Base-by-base conservation (phyloP, 2,113 vertebrate genomes). In the Oplegnathus fasciatus region DNA sequence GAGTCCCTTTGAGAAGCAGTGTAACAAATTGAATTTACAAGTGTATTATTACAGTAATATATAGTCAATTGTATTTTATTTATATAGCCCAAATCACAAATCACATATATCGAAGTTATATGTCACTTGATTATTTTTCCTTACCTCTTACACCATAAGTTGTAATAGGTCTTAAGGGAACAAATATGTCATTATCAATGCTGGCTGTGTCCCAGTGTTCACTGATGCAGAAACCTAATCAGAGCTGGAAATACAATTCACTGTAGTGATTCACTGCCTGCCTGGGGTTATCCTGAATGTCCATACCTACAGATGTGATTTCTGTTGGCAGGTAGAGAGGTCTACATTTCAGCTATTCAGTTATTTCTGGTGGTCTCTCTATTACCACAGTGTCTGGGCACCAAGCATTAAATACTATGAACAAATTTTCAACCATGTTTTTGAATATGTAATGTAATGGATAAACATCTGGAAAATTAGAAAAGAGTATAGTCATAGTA, bases 261-360 rank as follows among this genome's bases (percentile, higher is more conserved):
- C 66, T 68, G 58, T 75, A 55, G 34, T 69, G 66, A 85, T 54
- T 74, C 81, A 83, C 61, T 15, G 69, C 6, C 28, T 37, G 28
- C 79, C 68, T 2, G 11, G 3, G 75, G 61, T 37, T 10, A 22
- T 55, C 18, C 40, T 48, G 22, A 20, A n/a, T 3, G 6, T 61
- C 26, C 24, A 17, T n/a, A 48, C 66, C 40, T 52, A 44, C 61
- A 80, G 61, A 78, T 60, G 67, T 34, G 67, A 83, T 83, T 9
- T 30, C 10, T 72, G 65, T 14, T 66, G 75, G 65, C 78, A 75
- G 70, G n/a, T 44, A 60, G 24, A 34, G 55, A 30, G 10, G 24
- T 64, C 5, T 17, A 34, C 17, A 24, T 22, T 34, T n/a, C 72
- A 65, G 42, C n/a, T 20, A 24, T 46, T 73, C 44, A 69, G 5